Conservation (phyloP, 2,113 vertebrate genomes). For the Thamnaconus septentrionalis region DNA sequence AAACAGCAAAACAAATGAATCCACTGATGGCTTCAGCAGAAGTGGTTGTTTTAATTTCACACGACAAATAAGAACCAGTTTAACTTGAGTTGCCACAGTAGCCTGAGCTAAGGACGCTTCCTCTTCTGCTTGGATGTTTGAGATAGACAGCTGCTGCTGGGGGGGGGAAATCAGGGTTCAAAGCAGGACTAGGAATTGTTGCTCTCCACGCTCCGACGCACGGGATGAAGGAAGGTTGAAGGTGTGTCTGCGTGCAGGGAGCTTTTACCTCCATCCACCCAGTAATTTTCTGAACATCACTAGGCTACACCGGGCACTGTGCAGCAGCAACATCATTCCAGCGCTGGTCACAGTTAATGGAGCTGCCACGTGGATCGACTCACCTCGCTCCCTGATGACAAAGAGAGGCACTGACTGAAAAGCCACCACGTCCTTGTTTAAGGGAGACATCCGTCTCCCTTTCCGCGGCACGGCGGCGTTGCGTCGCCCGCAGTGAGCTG, state of each 20-base stretch:
- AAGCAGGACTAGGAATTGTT: slow-evolving; percentile 44
- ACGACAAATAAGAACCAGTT: slow-evolving; percentile 28
- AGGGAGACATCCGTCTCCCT: slow-evolving; percentile 17
- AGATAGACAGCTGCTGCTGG: slow-evolving; percentile 6
- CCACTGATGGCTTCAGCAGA: slow-evolving; percentile 21
- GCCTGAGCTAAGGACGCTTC: slow-evolving; percentile 29
- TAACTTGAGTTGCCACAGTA: slow-evolving; percentile 5
- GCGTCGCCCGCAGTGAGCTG: too few relatives aligned
- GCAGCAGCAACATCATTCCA: slow-evolving; percentile 7
- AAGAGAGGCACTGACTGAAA: slow-evolving; percentile 43
- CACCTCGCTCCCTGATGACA: slow-evolving; percentile 20
- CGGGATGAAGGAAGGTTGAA: slow-evolving; percentile 1
- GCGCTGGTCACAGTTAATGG: slow-evolving; percentile 34
- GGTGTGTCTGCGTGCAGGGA: neutral
- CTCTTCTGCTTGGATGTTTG: slow-evolving; percentile 14
- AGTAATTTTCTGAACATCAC: slow-evolving; percentile 11
- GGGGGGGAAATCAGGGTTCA: slow-evolving; percentile 27
- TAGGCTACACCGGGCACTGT: neutral
- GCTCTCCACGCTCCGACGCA: slow-evolving; percentile 9
- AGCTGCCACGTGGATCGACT: slow-evolving; percentile 13
- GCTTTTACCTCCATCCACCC: neutral
- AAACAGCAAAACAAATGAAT: slow-evolving; percentile 17
- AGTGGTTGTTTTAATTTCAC: slow-evolving; percentile 49
- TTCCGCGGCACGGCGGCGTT: too few relatives aligned
- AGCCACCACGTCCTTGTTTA: slow-evolving; percentile 21